Evolutionary conservation across 2,797 vertebrate species (phyloP), one percentile per base, ranked within the genome.

Genomic region (Chanos chanos): DNA sequence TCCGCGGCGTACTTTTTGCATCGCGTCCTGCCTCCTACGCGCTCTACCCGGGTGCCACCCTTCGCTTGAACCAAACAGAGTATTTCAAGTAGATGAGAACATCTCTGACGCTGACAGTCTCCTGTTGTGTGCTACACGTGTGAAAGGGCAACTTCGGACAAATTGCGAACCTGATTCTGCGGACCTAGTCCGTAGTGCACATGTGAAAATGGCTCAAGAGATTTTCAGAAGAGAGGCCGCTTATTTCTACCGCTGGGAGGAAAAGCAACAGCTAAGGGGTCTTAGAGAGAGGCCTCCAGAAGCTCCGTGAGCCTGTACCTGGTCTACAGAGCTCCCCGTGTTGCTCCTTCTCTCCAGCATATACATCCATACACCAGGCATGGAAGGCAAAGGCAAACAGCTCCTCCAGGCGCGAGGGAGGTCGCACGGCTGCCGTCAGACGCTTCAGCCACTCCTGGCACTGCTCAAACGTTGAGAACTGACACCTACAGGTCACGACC

Each of bases 361-460:
- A 95, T 9, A 94, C 90, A 44, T 97, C 93, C 91, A 94, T 94
- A 72, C 95, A 97, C 94, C 94, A 97, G 25, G 95, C 95, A 0
- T 99, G 96, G 68, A 96, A 98, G 49, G 96, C 93, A 1, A 99
- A 99, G 0, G 96, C 95, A 77, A 99, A 99, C 9, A 99, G 93
- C 68, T 97, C 94, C 77, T 99, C 95, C 61, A 98, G 90, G 68
- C 89, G 92, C 7, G 92, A 83, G 0, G 96, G 96, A 3, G 95
- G 94, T 12, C 90, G 90, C 39, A 93, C 87, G 1, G 83, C 89
- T 1, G 68, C 81, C 27, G 86, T 93, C 61, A 99, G 81, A 53
- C 96, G 89, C 79, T 98, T 98, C 56, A 94, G 80, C 96, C 96
- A 99, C 44, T 97, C 95, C 80, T 99, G 96, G 81, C 95, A 94